A percentile compares a stretch with the other conserved stretches of the same genome.
Conservation (phyloP, 2,113 vertebrate species). For the Spheniscus mendiculus region DNA sequence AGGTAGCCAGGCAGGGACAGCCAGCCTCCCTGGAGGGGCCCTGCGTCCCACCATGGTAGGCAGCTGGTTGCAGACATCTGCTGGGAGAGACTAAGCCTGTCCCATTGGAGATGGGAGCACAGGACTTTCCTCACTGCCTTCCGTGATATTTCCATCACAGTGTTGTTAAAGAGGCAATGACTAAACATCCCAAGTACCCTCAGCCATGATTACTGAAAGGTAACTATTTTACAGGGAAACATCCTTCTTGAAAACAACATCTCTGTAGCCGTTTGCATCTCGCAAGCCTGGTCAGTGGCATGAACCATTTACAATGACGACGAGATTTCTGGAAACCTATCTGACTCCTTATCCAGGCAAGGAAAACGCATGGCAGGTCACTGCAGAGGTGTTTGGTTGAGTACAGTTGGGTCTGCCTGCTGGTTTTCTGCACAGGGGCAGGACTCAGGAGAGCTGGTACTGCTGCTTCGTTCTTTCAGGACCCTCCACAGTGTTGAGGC, state of each 20-base stretch:
- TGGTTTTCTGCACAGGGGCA: not conserved
- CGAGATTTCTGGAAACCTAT: slow-evolving; percentile 80
- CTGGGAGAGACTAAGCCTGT: not conserved
- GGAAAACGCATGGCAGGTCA: not conserved
- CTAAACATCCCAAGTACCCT: not conserved
- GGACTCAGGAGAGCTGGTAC: not conserved
- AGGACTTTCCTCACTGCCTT: not conserved
- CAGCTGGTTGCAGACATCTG: not conserved
- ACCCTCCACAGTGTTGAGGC: not conserved
- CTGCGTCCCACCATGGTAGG: not conserved
- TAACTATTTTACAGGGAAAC: slow-evolving; percentile 67
- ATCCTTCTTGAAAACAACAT: slow-evolving; percentile 62
- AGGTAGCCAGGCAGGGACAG: not conserved
- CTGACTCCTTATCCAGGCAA: slow-evolving; percentile 78
- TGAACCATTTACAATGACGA: slow-evolving; percentile 81
- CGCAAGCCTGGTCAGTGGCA: slow-evolving; percentile 83
- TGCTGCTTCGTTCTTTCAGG: not conserved
- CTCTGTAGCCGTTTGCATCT: slow-evolving; percentile 82
- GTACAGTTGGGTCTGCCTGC: not conserved
- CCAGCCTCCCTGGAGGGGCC: not conserved
- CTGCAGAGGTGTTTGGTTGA: not conserved
- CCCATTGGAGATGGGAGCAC: not conserved
- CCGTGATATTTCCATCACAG: not conserved
- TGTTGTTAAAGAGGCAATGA: not conserved
- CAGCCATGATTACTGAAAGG: not conserved